Percentiles rank a stretch among this genome's conserved stretches.
These are phyloP conservation scores for Molothrus ater DNA, from an alignment of 2,797 vertebrate genomes.

Conservation along the genomic window DNA sequence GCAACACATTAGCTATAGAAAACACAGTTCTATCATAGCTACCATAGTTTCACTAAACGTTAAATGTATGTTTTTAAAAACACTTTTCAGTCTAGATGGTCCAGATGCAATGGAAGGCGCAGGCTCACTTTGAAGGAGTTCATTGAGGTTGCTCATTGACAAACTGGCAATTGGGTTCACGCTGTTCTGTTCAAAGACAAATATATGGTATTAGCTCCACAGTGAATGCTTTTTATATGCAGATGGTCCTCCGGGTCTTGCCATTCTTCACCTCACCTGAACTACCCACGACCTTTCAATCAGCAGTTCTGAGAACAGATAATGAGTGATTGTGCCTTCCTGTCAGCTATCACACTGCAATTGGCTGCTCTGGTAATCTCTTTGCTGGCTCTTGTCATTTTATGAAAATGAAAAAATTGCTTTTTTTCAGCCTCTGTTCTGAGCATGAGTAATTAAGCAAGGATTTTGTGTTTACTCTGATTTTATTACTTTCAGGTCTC, in stretches of 20 bases:
- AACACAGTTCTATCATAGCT: not conserved
- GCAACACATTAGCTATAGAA: not conserved
- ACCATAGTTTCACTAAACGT: not conserved
- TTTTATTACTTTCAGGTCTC: not conserved
- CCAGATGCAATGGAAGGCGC: not conserved
- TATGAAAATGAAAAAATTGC: conserved; percentile 15
- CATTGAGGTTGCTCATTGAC: not conserved
- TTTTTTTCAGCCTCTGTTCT: not conserved
- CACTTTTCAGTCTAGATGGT: not conserved
- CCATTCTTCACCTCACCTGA: conserved; percentile 18
- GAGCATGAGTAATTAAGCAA: conserved; percentile 4
- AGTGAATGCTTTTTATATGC: not conserved
- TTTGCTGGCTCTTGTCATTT: conserved; percentile 13
- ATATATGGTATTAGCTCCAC: not conserved
- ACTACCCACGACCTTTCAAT: not conserved
- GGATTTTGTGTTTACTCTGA: conserved; percentile 7
- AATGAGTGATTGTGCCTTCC: not conserved
- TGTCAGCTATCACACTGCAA: not conserved
- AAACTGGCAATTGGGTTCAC: not conserved
- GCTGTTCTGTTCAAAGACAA: not conserved
- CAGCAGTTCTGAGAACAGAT: not conserved
- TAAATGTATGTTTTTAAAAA: not conserved
- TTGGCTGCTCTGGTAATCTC: not conserved
- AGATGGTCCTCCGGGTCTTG: not conserved
- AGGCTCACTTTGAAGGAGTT: not conserved